Evolutionary conservation across 1,140 invertebrate species (phyloP), one percentile per base, ranked within the genome.

Genomic region (Parapsyche elsis): DNA sequence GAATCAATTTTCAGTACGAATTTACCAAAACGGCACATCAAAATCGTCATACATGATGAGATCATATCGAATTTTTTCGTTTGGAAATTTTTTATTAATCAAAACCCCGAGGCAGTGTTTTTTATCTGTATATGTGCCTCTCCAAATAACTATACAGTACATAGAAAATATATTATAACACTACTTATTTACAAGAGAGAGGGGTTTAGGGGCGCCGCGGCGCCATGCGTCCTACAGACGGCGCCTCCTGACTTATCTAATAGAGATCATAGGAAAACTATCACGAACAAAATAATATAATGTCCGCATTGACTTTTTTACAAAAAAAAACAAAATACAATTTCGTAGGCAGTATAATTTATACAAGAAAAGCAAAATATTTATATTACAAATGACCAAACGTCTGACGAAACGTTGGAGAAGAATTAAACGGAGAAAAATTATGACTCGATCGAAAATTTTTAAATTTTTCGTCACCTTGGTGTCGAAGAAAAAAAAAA

Each of bases 181-280:
- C 24, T 30, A 67, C 64, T 24, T 80, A 80, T 80, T 24, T 80
- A 80, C 79, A 80, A 80, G 30, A 76, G 44, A 49, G n/a, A 24
- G 70, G 21, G 67, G 14, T 14, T 24, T 38, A 30, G 57, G 53
- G n/a, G 74, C 21, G 59, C 44, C 70, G 80, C 30, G 81, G 79
- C 78, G 78, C 76, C 73, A 76, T 73, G 76, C 81, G 59, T 45
- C 76, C 45, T 21, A 45, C 64, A 76, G 59, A 76, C 49, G 71
- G 44, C 75, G 38, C 64, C 45, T 45, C 76, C 30, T 71, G 49
- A 76, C 80, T 79, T 80, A 81, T 70, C 82, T 83, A 83, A 46
- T 21, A 78, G 82, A 83, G 82, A 83, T 83, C 82, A 83, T 81
- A 71, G 80, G 82, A 83, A 83, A 83, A 81, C 82, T 81, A 80